Conservation (phyloP, 2,113 vertebrate genomes). For the Odontesthes bonariensis region DNA sequence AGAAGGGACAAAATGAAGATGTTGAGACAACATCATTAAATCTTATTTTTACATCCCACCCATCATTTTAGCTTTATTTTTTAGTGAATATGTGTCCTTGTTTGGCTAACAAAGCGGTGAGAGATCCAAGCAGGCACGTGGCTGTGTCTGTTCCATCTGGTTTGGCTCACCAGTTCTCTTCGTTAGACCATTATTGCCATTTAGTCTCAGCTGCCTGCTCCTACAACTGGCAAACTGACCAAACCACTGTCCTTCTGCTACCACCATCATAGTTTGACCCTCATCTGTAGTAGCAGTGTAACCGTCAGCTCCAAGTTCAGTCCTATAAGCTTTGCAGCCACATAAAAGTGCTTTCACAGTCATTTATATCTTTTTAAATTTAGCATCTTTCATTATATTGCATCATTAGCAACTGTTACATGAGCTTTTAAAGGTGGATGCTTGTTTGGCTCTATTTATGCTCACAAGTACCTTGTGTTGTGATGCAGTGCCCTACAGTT, state of each 20-base stretch:
- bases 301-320: conserved; percentile 30
- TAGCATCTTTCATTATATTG: conserved; percentile 21
- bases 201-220: conserved; percentile 74
- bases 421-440: conserved; percentile 41
- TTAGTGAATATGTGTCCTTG: conserved; percentile 36
- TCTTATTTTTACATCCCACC: conserved; percentile 27
- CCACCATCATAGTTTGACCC: conserved; percentile 44
- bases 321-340: conserved; percentile 26
- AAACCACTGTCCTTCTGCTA: conserved; percentile 64
- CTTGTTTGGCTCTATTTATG: conserved; percentile 48
- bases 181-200: conserved; percentile 69
- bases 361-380: not conserved
- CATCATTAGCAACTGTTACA: conserved; percentile 18
- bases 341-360: conserved; percentile 17
- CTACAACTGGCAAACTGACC: conserved; percentile 71
- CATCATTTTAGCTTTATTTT: conserved; percentile 29
- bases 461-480: conserved; percentile 63
- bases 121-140: conserved; percentile 53
- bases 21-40: not conserved
- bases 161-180: conserved; percentile 70
- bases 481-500: conserved; percentile 64
- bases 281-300: conserved; percentile 35
- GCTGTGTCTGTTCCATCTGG: conserved; percentile 69
- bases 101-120: conserved; percentile 58
- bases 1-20: not conserved